Percentiles rank a stretch among this genome's conserved stretches.
Evolutionary conservation across 2,888 invertebrate genomes (phyloP).

Genomic region (Liopterus haemorrhoidalis): DNA sequence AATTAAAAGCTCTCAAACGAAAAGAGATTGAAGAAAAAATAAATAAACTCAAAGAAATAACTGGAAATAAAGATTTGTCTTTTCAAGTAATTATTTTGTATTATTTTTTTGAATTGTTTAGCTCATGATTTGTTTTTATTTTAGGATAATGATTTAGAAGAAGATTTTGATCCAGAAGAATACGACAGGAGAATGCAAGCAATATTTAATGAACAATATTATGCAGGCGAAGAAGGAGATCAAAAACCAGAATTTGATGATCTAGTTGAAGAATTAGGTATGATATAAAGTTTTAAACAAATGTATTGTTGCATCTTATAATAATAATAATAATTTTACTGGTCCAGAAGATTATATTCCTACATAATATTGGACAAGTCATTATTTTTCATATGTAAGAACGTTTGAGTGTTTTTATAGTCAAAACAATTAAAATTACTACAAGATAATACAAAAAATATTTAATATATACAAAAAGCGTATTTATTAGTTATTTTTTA

Average conservation of each 20-base stretch:
- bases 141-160: conserved; percentile 75
- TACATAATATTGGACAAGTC: too few relatives aligned
- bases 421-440: too few relatives aligned
- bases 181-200: conserved; percentile 83
- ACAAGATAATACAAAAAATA: too few relatives aligned
- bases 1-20: conserved; percentile 78
- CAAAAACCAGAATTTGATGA: conserved; percentile 83
- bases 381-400: too few relatives aligned
- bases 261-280: conserved; percentile 65
- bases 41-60: conserved; percentile 75
- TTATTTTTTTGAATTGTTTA: conserved; percentile 8
- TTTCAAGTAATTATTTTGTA: conserved; percentile 48
- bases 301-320: too few relatives aligned
- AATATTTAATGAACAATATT: conserved; percentile 83
- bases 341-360: too few relatives aligned
- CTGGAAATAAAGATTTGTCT: conserved; percentile 70
- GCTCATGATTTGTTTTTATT: conserved; percentile 31
- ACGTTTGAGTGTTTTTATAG: too few relatives aligned
- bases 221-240: conserved; percentile 61
- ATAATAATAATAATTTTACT: too few relatives aligned
- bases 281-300: too few relatives aligned
- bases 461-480: too few relatives aligned
- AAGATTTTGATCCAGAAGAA: conserved; percentile 83
- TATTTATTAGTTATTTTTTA: too few relatives aligned
- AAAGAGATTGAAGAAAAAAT: conserved; percentile 89